Evolutionary conservation across 2,113 vertebrate genomes (phyloP).

Genomic region (Oxygymnocypris stewartii): DNA sequence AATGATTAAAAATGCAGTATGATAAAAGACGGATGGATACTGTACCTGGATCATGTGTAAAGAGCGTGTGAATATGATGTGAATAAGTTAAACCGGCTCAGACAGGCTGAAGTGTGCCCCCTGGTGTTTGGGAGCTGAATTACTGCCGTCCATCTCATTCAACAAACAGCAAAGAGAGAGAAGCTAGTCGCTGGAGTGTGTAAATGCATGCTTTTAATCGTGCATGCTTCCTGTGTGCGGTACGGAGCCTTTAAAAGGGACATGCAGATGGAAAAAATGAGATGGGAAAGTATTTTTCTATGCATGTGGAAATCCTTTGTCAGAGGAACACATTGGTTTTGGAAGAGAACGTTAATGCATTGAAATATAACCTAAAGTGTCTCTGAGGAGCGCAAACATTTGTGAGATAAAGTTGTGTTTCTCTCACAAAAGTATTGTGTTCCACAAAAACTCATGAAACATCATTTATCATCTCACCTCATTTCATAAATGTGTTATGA

Average conservation of each 20-base stretch:
- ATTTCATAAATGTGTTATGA: neutral
- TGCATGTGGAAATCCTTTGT: neutral
- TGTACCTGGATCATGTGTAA: constrained; percentile 36
- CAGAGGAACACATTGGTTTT: neutral
- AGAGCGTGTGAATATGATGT: neutral
- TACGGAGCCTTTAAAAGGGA: neutral
- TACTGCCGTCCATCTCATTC: constrained; percentile 30
- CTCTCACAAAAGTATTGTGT: too few species aligned
- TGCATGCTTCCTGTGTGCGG: constrained; percentile 52
- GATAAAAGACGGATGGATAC: neutral
- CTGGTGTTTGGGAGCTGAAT: constrained; percentile 42
- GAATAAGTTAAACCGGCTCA: constrained; percentile 12
- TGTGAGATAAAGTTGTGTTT: neutral
- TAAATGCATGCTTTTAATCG: constrained; percentile 24
- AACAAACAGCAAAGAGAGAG: constrained; percentile 25
- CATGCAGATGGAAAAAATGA: neutral
- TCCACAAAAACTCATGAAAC: too few species aligned
- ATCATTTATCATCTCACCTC: neutral
- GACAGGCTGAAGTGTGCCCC: constrained; percentile 39
- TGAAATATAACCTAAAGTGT: neutral
- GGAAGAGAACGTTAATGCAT: neutral
- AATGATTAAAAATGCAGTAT: neutral
- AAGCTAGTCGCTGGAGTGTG: constrained; percentile 26
- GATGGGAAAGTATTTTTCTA: neutral
- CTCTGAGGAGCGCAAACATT: neutral